phyloP scores from a whole-genome alignment of 2,113 vertebrate species.

The Xiphorhynchus elegans region DNA sequence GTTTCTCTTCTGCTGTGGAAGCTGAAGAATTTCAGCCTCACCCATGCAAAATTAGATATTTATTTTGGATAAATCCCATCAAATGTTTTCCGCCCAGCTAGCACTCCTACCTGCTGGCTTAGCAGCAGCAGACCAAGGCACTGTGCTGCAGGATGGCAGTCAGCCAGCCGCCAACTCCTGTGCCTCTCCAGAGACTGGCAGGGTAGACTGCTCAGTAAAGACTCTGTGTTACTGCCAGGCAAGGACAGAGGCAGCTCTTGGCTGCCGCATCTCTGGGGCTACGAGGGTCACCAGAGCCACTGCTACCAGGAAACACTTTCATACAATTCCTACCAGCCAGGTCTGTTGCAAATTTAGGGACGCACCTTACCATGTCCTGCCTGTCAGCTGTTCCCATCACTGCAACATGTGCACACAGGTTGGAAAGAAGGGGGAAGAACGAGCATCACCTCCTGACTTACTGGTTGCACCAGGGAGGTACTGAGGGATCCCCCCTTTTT shows the following conservation, averaged over 20 bases:
- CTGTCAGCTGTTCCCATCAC: background rate
- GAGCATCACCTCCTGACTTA: background rate
- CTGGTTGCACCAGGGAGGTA: background rate
- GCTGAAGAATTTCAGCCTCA: background rate
- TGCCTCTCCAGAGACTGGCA: background rate
- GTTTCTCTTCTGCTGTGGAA: background rate
- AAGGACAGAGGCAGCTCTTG: background rate
- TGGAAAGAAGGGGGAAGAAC: background rate
- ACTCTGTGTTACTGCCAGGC: background rate
- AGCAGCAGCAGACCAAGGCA: background rate
- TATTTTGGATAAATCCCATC: constrained; percentile 33
- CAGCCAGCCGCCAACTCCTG: background rate
- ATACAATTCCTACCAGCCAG: background rate
- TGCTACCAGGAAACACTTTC: background rate
- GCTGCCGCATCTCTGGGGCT: fast-evolving
- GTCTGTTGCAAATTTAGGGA: background rate
- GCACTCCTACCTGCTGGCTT: constrained; percentile 21
- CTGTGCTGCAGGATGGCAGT: background rate
- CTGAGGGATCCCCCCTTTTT: background rate
- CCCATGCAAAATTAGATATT: constrained; percentile 13
- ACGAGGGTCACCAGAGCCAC: background rate
- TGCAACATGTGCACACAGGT: fast-evolving
- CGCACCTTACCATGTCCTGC: too few relatives aligned
- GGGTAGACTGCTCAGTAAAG: background rate
- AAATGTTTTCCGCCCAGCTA: background rate